Evolutionary conservation across 2,888 invertebrate genomes (phyloP), one percentile per base, ranked within the genome.

Genomic region (Villa cingulata): DNA sequence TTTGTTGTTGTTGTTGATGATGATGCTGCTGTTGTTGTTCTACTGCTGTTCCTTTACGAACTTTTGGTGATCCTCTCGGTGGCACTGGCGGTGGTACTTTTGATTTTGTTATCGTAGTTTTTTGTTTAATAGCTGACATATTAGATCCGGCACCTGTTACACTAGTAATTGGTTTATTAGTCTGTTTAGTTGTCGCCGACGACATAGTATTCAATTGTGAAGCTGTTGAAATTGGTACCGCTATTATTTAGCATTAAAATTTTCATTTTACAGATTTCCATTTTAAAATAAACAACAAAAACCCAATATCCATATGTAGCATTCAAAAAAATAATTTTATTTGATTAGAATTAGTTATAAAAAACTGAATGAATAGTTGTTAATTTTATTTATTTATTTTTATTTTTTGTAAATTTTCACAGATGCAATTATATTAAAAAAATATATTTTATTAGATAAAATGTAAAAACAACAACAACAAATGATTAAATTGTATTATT

Each of bases 31-130:
- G 14, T 10, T 29, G 29, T 29, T 29, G 29, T 29, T 29, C 10
- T 10, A 10, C 39, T 16, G 29, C 17, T 51, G 48, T 38, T 74
- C 74, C 74, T 76, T 71, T 36, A 36, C 36, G 36, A 49, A 73
- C 69, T 65, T 81, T 81, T 39, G 83, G 84, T 23, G 84, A 83
- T 48, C 86, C 86, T 59, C 89, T 74, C 4, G 89, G 89, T 46
- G 89, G 89, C 45, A 90, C 89, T 19, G 90, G 90, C 46, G 90
- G 90, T 38, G 89, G 89, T 37, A 88, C 80, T 68, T 84, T 83
- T 58, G 81, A 76, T 68, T 84, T 84, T 45, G 70, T 62, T 51
- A 71, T 71, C 56, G 74, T 74, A 38, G 77, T 74, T 59, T 83
- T 81, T 68, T 83, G 84, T 61, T n/a, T 73, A 70, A 45, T 73